A percentile compares a stretch with the other conserved stretches of the same genome.
Evolutionary conservation across 2,888 invertebrate species (phyloP).

Genomic region (Agrotis segetum): DNA sequence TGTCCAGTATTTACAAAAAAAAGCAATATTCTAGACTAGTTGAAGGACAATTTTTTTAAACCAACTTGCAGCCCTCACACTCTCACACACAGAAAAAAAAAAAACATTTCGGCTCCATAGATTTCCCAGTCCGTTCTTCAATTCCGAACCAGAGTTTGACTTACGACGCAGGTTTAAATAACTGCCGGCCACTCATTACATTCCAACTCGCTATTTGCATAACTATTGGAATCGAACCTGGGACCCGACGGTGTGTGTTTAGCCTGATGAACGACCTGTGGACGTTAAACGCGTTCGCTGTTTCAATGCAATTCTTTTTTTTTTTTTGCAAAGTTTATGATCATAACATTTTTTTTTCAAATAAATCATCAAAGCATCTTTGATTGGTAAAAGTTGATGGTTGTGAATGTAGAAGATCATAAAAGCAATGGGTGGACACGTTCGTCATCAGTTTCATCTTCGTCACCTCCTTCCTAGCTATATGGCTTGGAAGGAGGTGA

Average conservation of each 20-base stretch:
- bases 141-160: slow-evolving; percentile 87
- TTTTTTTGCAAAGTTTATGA: slow-evolving; percentile 55
- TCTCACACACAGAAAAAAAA: not conserved
- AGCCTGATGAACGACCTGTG: slow-evolving; percentile 85
- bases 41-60: no score
- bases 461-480: no score
- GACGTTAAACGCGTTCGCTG: slow-evolving; percentile 84
- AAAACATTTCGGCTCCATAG: slow-evolving; percentile 67
- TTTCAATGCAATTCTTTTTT: slow-evolving; percentile 70
- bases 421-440: no score
- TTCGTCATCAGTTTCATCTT: no score
- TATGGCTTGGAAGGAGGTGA: no score
- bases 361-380: not conserved
- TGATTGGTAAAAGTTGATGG: not conserved
- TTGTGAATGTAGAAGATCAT: no score
- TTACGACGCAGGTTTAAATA: slow-evolving; percentile 89
- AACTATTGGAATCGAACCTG: slow-evolving; percentile 89
- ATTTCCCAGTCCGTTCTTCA: slow-evolving; percentile 70
- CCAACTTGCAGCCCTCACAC: no score
- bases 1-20: no score
- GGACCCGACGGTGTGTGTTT: slow-evolving; percentile 86
- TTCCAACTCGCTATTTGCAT: slow-evolving; percentile 88
- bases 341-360: not conserved
- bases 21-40: no score
- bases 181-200: slow-evolving; percentile 90